Conservation (phyloP, 1,140 invertebrate species). For the Drosophila oshimai region DNA sequence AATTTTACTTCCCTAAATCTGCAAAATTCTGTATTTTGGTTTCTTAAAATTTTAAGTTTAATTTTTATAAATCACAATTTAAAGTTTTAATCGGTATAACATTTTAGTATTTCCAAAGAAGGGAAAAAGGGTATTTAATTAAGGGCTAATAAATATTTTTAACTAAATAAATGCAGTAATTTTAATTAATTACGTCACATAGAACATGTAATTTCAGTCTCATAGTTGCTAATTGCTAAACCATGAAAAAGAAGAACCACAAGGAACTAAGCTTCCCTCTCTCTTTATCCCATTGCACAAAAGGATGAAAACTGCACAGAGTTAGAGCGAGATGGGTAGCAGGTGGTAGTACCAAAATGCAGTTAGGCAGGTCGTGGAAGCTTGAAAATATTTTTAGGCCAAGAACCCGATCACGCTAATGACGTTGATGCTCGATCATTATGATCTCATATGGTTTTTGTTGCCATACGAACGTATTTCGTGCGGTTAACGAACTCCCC, state of each 20-base stretch:
- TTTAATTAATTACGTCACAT: constrained; percentile 9
- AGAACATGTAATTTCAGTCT: background rate
- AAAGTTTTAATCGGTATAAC: too few species aligned
- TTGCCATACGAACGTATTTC: constrained; percentile 28
- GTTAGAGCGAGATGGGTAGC: background rate
- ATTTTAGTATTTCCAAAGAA: too few species aligned
- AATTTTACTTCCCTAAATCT: too few species aligned
- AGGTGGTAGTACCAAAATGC: constrained; percentile 57
- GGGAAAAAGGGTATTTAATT: too few species aligned
- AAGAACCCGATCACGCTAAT: constrained; percentile 50
- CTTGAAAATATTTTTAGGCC: constrained; percentile 67
- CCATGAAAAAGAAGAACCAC: background rate
- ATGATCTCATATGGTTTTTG: constrained; percentile 38
- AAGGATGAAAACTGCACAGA: background rate
- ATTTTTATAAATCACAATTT: too few species aligned
- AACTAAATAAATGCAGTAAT: background rate
- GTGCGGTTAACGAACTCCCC: constrained; percentile 79
- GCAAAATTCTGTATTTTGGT: too few species aligned
- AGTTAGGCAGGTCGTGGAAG: constrained; percentile 71
- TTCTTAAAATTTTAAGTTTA: too few species aligned
- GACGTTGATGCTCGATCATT: constrained; percentile 27
- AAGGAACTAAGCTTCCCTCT: background rate
- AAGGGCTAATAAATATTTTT: too few species aligned
- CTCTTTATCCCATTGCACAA: background rate
- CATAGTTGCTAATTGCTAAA: constrained; percentile 15